A percentile compares a stretch with the other conserved stretches of the same genome.
These are phyloP conservation scores for Antrozous pallidus DNA, from an alignment of 2,797 vertebrate genomes.

Conservation along the genomic window DNA sequence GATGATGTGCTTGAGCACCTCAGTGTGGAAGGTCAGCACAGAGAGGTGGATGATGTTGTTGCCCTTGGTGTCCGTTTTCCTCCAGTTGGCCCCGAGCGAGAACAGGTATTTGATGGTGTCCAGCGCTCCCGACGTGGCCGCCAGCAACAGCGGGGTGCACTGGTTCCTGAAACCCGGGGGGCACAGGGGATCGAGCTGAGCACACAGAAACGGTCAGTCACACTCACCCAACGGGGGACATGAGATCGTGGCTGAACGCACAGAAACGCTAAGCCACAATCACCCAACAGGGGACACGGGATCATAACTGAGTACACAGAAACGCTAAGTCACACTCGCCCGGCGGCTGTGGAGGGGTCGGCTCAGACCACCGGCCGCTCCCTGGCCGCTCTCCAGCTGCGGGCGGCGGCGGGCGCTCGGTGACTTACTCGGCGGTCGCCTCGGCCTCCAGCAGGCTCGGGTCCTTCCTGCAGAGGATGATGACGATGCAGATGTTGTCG, in stretches of 20 bases:
- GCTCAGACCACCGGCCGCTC: neutral
- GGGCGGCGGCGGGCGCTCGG: too few species aligned
- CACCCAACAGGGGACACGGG: too few species aligned
- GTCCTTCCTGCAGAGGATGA: conserved; percentile 82
- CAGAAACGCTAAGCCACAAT: too few species aligned
- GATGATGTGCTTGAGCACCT: conserved; percentile 82
- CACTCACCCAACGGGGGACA: too few species aligned
- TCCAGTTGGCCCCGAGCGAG: conserved; percentile 82
- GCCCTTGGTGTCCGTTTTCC: conserved; percentile 80
- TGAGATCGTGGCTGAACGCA: too few species aligned
- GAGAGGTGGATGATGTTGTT: conserved; percentile 85
- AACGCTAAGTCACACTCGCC: too few species aligned
- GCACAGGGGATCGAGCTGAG: neutral
- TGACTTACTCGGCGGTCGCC: conserved; percentile 80
- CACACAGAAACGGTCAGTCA: too few species aligned
- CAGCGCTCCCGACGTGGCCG: conserved; percentile 83
- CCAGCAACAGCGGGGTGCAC: conserved; percentile 82
- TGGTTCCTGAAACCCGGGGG: conserved; percentile 74
- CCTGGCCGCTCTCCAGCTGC: neutral
- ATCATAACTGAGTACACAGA: too few species aligned
- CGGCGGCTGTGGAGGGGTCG: neutral
- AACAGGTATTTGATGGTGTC: conserved; percentile 83
- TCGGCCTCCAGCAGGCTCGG: conserved; percentile 78
- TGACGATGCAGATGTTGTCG: conserved; percentile 82
- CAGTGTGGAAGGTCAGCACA: conserved; percentile 83